Evolutionary conservation across 2,888 invertebrate genomes (phyloP), one percentile per base, ranked within the genome.

Genomic region (Phalera bucephala): DNA sequence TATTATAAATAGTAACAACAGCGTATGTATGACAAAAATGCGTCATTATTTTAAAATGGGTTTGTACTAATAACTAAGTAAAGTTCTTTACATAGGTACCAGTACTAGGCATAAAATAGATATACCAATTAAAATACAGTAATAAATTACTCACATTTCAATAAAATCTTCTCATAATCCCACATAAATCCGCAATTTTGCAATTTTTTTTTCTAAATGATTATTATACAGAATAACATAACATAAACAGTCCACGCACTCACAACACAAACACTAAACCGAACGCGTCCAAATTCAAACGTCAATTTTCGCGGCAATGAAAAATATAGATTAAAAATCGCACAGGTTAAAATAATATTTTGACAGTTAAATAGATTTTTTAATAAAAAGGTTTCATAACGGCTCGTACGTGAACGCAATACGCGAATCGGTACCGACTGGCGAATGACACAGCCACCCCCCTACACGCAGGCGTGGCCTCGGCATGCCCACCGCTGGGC

Each of bases 361-460:
- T 54, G 52, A 54, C 59, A 54, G 48, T 29, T 44, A 54, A 57
- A 47, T 54, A 40, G 43, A 52, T 53, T 55, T 52, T 60, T 36
- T 33, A 20, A 15, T 17, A 52, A 45, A 49, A 51, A 41, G 67
- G 63, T 64, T 57, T 58, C 5, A 5, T 30, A 43, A 29, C 29
- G 13, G 10, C 50, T 11, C 11, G 64, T 60, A 60, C 59, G 62
- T 62, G 80, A 77, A 72, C 76, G 75, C 66, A 70, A 66, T 71
- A 66, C 75, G 85, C 85, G 85, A 83, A 80, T 71, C 47, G 49
- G 49, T 57, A 51, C 46, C 45, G 68, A 87, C 87, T 87, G 86
- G 83, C 86, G 66, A 82, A 79, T 76, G 76, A 63, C 46, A 39
- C 31, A 31, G 23, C 42, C 52, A 65, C 80, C 81, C 77, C 78